Evolutionary conservation across 2,113 vertebrate species (phyloP).

Genomic region (Falco punctatus): DNA sequence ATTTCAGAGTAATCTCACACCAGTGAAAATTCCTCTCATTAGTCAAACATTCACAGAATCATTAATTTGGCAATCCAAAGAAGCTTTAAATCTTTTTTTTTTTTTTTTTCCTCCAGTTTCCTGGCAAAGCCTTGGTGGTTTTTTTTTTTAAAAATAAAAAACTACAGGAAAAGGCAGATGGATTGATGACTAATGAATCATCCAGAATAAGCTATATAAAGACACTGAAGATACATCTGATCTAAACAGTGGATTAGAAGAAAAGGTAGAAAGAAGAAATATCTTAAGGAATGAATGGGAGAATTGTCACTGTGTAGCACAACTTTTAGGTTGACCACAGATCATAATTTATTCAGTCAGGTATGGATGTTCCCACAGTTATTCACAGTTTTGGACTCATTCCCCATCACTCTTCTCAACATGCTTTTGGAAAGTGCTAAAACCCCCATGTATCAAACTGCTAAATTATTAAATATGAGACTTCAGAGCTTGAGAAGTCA

Average conservation of each 20-base stretch:
- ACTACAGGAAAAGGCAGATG: background rate
- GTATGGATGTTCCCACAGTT: background rate
- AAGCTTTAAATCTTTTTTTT: background rate
- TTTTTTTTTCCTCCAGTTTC: background rate
- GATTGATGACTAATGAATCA: background rate
- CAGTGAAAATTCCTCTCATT: background rate
- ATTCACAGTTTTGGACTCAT: background rate
- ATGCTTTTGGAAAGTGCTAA: background rate
- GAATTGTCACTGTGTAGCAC: background rate
- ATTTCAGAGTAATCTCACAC: background rate
- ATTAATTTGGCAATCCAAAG: background rate
- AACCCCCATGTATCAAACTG: background rate
- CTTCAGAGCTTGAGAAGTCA: background rate
- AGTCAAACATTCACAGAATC: background rate
- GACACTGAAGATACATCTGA: background rate
- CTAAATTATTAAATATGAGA: slow-evolving; percentile 1
- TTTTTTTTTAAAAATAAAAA: background rate
- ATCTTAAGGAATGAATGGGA: background rate
- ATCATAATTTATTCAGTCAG: background rate
- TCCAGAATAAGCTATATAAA: background rate
- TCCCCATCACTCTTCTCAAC: background rate
- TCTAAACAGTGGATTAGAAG: background rate
- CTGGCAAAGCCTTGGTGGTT: background rate
- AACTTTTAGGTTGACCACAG: background rate
- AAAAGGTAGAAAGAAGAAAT: background rate